phyloP scores from a whole-genome alignment of 2,113 vertebrate genomes.

The Delphinapterus leucas region DNA sequence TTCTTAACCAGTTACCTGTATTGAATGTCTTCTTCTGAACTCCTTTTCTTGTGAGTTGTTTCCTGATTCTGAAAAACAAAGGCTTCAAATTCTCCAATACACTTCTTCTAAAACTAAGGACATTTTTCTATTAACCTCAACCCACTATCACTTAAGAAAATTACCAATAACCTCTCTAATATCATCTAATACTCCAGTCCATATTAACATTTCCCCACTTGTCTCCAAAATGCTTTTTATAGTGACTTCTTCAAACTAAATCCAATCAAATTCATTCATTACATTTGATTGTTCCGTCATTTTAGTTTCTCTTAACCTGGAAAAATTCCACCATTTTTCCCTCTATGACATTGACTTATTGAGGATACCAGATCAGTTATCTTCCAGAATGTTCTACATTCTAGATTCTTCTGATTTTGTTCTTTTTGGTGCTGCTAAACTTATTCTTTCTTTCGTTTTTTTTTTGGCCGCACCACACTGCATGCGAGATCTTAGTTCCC shows the following conservation, averaged over 20 bases:
- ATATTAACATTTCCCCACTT: background rate
- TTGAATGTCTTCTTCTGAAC: background rate
- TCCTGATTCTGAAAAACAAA: background rate
- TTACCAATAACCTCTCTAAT: background rate
- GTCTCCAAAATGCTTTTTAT: background rate
- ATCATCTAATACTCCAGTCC: background rate
- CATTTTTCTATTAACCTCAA: background rate
- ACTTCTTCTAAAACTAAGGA: background rate
- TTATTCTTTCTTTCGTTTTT: background rate
- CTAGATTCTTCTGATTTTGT: background rate
- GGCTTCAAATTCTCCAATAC: background rate
- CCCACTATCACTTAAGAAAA: background rate
- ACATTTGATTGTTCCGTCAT: background rate
- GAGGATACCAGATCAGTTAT: background rate
- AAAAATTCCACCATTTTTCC: background rate
- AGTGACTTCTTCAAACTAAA: conserved; percentile 28
- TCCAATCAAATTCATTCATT: background rate
- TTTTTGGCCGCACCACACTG: background rate
- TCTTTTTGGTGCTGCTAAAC: background rate
- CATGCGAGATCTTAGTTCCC: background rate
- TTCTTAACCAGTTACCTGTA: background rate
- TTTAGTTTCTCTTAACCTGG: background rate
- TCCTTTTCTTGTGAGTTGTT: background rate
- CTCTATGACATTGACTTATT: background rate
- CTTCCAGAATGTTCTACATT: background rate